phyloP scores from a whole-genome alignment of 1,140 invertebrate genomes.

The Aphidius gifuensis region DNA sequence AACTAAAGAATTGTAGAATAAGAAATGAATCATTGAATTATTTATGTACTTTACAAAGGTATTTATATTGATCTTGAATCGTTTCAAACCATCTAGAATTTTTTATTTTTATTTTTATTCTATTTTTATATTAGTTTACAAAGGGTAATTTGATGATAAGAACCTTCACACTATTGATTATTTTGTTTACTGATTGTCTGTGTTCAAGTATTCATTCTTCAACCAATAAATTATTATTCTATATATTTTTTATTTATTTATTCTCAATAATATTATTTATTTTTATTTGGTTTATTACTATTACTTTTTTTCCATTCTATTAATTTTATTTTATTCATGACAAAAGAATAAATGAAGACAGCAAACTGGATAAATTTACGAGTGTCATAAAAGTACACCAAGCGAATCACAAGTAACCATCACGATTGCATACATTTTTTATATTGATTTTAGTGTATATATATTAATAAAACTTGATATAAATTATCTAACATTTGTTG shows the following conservation, averaged over 20 bases:
- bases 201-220: too few species aligned
- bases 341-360: constrained; percentile 13
- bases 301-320: neutral
- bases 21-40: constrained; percentile 19
- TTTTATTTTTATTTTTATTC: neutral
- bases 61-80: neutral
- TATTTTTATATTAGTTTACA: neutral
- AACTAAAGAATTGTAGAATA: neutral
- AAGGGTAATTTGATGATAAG: neutral
- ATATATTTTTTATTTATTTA: too few species aligned
- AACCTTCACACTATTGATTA: too few species aligned
- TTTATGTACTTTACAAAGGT: constrained; percentile 6
- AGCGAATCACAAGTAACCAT: constrained; percentile 10
- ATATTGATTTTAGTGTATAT: neutral
- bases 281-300: too few species aligned
- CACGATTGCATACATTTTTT: neutral
- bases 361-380: constrained; percentile 15
- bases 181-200: too few species aligned
- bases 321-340: neutral
- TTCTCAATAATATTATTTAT: too few species aligned
- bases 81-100: constrained; percentile 1
- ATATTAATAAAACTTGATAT: neutral
- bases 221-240: too few species aligned
- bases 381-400: constrained; percentile 17
- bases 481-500: constrained; percentile 15